phyloP scores from a whole-genome alignment of 2,888 invertebrate genomes.

The Ormia ochracea region DNA sequence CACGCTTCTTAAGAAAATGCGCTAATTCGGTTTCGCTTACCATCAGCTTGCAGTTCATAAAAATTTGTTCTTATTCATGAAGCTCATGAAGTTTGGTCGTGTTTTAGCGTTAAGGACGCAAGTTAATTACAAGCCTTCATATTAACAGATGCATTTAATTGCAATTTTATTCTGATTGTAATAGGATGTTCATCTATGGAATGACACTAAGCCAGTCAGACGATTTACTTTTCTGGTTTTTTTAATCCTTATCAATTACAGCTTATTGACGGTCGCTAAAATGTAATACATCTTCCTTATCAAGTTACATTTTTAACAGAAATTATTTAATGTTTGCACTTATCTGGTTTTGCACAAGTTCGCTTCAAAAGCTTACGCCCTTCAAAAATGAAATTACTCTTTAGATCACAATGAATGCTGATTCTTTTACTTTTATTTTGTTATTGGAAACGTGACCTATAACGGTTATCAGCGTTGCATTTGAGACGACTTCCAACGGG shows the following conservation, averaged over 20 bases:
- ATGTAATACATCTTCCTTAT: neutral
- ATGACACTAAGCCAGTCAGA: neutral
- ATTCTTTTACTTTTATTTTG: neutral
- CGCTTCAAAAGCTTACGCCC: slow-evolving; percentile 39
- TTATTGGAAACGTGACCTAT: slow-evolving; percentile 17
- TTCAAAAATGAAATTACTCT: slow-evolving; percentile 20
- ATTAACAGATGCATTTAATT: too few species aligned
- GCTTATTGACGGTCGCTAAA: slow-evolving; percentile 12
- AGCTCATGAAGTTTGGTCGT: too few species aligned
- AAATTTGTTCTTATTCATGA: too few species aligned
- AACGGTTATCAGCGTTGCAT: slow-evolving; percentile 14
- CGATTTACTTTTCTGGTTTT: neutral
- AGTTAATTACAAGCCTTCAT: too few species aligned
- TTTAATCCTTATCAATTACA: slow-evolving; percentile 26
- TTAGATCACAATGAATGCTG: neutral
- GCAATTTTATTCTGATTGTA: too few species aligned
- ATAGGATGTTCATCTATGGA: too few species aligned
- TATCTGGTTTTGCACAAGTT: neutral
- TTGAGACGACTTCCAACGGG: neutral
- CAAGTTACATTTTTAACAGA: neutral
- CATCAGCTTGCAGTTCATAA: too few species aligned
- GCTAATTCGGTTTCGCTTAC: too few species aligned
- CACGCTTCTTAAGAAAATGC: too few species aligned
- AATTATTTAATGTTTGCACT: neutral
- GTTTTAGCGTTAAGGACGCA: too few species aligned